Evolutionary conservation across 2,113 vertebrate genomes (phyloP), one percentile per base, ranked within the genome.

Genomic region (Beaufortia kweichowensis): DNA sequence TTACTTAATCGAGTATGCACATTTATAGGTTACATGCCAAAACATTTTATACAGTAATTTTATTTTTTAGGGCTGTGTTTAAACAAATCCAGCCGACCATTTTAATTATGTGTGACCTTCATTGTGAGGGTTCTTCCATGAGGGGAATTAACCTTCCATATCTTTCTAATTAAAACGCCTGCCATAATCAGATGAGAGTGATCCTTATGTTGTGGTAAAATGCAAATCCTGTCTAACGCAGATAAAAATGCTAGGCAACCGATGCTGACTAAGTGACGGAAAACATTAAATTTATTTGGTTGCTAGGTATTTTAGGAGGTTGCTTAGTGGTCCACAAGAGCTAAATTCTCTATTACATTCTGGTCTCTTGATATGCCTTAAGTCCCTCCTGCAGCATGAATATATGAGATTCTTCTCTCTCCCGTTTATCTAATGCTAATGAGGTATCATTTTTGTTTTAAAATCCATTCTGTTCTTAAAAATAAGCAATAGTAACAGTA

Each of bases 31-130:
- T 35, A 39, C 21, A 11, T 24, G n/a, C 23, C 62, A 64, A 64
- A 64, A 41, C n/a, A 39, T 63, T 39, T 35, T 63, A 39, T 39
- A 39, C 9, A 39, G 35, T 11, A 35, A 7, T 11, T 39, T 39
- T 35, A 7, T 35, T 35, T 33, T 29, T 62, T 35, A n/a, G 10
- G 60, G 9, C 33, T 35, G 4, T 2, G 4, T 2, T 35, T 17
- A 62, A 62, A 62, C 29, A 62, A 62, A 62, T n/a, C 19, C 59
- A 19, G 8, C 17, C n/a, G 29, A 33, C 8, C 19, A 62, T 73
- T 74, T 80, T 43, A 77, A 79, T 77, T 76, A 61, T 56, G 62
- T 33, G 23, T 79, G 77, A 67, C 64, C 59, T 79, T 80, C 33
- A 23, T 35, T 64, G 29, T 68, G 75, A 62, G 72, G 23, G 19